Evolutionary conservation across 2,113 vertebrate species (phyloP).

Genomic region (Paramormyrops kingsleyae): DNA sequence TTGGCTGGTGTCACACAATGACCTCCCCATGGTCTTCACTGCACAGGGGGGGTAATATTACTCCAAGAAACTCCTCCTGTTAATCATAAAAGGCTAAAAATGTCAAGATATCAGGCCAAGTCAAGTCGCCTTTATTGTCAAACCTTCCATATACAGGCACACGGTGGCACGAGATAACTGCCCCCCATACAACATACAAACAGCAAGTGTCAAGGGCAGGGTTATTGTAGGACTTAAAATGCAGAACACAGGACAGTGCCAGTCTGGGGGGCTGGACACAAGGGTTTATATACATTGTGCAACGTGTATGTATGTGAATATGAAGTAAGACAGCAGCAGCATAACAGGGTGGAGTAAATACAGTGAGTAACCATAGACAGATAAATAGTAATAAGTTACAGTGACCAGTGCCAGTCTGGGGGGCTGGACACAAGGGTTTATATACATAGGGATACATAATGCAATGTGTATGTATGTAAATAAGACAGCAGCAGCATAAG

Average conservation of each 20-base stretch:
- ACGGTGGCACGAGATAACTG: background rate
- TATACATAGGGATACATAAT: background rate
- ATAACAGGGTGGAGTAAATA: no score
- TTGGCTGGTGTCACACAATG: background rate
- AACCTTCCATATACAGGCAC: background rate
- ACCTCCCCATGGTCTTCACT: background rate
- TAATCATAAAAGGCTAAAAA: background rate
- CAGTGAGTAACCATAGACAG: no score
- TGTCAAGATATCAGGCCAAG: background rate
- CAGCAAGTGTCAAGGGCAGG: background rate
- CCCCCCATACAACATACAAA: background rate
- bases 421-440: background rate
- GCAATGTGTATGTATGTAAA: background rate
- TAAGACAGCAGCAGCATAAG: background rate
- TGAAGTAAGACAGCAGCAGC: no score
- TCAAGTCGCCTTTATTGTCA: background rate
- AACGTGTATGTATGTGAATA: no score
- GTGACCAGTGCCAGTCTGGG: no score
- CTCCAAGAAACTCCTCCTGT: background rate
- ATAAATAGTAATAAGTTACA: no score
- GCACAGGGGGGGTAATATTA: background rate
- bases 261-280: background rate
- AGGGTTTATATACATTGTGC: no score
- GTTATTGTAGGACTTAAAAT: background rate
- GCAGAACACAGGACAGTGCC: background rate